phyloP scores from a whole-genome alignment of 2,797 vertebrate species.

The Etheostoma nigrum region DNA sequence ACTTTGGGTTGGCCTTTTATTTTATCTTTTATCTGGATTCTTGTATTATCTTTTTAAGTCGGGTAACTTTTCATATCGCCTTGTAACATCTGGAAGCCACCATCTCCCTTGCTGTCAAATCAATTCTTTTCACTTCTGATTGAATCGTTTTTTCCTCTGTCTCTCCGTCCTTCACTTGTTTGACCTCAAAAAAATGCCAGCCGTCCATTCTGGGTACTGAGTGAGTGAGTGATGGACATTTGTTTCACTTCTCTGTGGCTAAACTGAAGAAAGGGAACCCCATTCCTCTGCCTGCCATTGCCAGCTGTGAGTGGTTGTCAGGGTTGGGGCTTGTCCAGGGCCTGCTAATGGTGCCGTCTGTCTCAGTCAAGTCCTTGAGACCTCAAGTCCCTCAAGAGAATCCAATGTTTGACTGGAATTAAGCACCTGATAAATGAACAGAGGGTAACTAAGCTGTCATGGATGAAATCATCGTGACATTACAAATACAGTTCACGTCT shows the following conservation, averaged over 20 bases:
- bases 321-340: conserved; percentile 66
- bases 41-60: neutral
- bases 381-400: conserved; percentile 59
- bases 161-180: conserved; percentile 36
- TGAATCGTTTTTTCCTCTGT: conserved; percentile 19
- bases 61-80: neutral
- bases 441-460: conserved; percentile 41
- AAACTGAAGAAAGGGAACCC: conserved; percentile 59
- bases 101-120: conserved; percentile 14
- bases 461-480: conserved; percentile 50
- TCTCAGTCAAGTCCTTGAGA: conserved; percentile 70
- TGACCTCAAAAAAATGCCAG: conserved; percentile 45
- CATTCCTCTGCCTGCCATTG: conserved; percentile 62
- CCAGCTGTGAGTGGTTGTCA: conserved; percentile 72
- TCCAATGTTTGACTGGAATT: conserved; percentile 62
- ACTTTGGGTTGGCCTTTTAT: neutral
- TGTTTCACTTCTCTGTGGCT: conserved; percentile 68
- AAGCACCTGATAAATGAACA: conserved; percentile 59
- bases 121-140: conserved; percentile 19
- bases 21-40: neutral
- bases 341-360: conserved; percentile 76
- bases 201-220: conserved; percentile 51
- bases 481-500: conserved; percentile 43
- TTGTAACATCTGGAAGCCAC: neutral
- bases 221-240: conserved; percentile 72